Percentiles rank a stretch among this genome's conserved stretches.
Conservation (phyloP, 2,888 invertebrate species). For the Hemaris fuciformis region DNA sequence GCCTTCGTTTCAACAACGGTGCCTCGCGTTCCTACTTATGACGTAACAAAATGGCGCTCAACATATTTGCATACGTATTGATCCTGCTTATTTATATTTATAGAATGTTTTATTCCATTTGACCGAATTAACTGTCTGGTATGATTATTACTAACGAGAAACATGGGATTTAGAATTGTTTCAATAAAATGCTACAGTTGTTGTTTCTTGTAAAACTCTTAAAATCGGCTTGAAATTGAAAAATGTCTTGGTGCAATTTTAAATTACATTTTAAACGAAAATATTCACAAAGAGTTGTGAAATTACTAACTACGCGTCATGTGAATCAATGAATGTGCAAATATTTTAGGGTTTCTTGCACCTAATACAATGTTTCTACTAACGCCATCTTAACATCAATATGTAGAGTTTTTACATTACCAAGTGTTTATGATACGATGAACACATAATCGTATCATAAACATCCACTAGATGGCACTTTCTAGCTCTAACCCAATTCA, state of each 20-base stretch:
- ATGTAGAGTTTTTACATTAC: background rate
- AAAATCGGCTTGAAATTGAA: background rate
- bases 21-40: constrained; percentile 68
- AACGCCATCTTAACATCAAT: background rate
- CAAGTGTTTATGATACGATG: no score
- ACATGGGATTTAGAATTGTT: no score
- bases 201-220: no score
- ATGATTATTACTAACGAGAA: background rate
- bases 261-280: no score
- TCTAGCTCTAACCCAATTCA: background rate
- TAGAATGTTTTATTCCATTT: constrained; percentile 11
- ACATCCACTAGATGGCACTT: background rate
- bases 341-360: background rate
- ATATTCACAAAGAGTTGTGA: no score
- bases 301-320: no score
- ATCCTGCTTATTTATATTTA: constrained; percentile 36
- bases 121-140: background rate
- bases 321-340: background rate
- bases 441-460: background rate
- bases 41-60: constrained; percentile 75
- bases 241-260: background rate
- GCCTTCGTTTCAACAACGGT: constrained; percentile 55
- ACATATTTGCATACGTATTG: constrained; percentile 33
- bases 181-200: no score
- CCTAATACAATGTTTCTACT: background rate